These are phyloP conservation scores for Philopotamus ludificatus DNA, from an alignment of 1,140 invertebrate species.

Conservation along the genomic window DNA sequence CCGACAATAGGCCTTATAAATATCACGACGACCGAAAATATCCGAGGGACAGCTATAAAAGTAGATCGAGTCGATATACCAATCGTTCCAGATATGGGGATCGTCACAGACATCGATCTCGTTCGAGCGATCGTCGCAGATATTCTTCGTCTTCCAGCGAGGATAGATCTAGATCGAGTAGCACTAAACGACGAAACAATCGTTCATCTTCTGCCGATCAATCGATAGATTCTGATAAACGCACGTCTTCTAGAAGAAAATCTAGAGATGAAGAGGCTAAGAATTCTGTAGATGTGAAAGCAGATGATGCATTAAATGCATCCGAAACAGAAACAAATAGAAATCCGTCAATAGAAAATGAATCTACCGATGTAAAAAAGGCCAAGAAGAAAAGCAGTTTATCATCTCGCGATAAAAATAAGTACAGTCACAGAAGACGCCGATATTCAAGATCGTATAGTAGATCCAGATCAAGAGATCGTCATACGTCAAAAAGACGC, in stretches of 20 bases:
- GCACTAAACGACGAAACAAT: neutral
- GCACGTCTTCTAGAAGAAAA: neutral
- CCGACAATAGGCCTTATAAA: slow-evolving; percentile 39
- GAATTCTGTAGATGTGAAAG: neutral
- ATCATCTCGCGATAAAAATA: no score
- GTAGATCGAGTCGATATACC: neutral
- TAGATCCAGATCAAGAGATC: slow-evolving; percentile 7
- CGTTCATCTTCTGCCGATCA: slow-evolving; percentile 1
- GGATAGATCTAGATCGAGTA: neutral
- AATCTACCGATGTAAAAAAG: no score
- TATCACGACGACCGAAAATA: neutral
- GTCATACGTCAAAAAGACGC: slow-evolving; percentile 9
- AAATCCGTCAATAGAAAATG: no score
- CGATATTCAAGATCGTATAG: neutral
- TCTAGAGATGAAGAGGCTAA: neutral
- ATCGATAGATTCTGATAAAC: neutral
- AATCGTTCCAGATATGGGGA: neutral
- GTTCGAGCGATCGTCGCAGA: slow-evolving; percentile 1
- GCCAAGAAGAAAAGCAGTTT: no score
- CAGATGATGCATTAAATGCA: neutral
- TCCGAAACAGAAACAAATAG: neutral
- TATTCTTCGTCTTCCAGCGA: slow-evolving; percentile 11
- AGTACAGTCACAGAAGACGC: neutral
- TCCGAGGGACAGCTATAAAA: neutral
- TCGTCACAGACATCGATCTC: slow-evolving; percentile 13